phyloP scores from a whole-genome alignment of 2,888 invertebrate genomes.

The Morinoia aosen region DNA sequence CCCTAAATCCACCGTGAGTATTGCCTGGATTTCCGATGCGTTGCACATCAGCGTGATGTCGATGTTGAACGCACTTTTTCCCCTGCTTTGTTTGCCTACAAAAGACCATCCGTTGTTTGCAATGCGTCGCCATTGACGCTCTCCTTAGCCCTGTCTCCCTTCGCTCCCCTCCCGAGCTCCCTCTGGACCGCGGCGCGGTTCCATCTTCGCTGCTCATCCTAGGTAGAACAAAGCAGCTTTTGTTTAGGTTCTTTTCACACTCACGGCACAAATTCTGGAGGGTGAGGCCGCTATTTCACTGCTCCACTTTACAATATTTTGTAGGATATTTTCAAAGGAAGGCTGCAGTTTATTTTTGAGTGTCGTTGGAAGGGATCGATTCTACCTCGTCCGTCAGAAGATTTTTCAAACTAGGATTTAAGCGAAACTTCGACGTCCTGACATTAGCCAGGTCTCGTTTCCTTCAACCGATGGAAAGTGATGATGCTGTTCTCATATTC shows the following conservation, averaged over 20 bases:
- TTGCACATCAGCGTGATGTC: not conserved
- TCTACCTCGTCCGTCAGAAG: not conserved
- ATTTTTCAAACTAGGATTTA: not conserved
- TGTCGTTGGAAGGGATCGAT: not conserved
- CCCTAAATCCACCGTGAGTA: not conserved
- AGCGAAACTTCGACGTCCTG: not conserved
- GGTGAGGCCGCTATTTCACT: not conserved
- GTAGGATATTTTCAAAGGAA: not conserved
- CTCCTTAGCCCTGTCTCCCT: not conserved
- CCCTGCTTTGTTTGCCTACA: not conserved
- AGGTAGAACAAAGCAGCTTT: constrained; percentile 15
- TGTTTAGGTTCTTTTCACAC: not conserved
- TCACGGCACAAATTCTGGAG: not conserved
- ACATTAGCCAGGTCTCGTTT: not conserved
- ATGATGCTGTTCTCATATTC: too few species aligned
- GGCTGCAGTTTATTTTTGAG: not conserved
- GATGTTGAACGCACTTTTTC: not conserved
- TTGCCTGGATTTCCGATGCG: not conserved
- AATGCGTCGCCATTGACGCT: not conserved
- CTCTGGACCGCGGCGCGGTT: not conserved
- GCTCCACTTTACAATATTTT: not conserved
- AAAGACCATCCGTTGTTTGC: not conserved
- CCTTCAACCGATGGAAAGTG: not conserved
- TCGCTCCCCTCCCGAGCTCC: not conserved
- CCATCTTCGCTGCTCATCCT: constrained; percentile 2